Percentiles rank a stretch among this genome's conserved stretches.
Conservation (phyloP, 2,113 vertebrate species). For the Ceratotherium simum region DNA sequence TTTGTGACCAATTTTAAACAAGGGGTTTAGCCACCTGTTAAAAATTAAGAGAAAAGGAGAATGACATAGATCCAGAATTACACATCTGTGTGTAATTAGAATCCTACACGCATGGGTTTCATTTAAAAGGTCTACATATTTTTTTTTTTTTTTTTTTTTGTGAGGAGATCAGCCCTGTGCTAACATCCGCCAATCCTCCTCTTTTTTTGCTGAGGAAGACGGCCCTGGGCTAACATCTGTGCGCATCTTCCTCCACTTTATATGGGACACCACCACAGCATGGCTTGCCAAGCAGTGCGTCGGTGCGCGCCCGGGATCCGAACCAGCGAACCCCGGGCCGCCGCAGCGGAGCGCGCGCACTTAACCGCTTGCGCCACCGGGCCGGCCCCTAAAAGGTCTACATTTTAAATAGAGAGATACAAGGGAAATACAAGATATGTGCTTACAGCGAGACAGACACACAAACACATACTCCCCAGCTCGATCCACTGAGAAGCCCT, state of each 20-base stretch:
- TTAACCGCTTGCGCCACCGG: no score
- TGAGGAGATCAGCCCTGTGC: no score
- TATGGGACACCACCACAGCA: no score
- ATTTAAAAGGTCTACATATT: background rate
- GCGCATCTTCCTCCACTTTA: no score
- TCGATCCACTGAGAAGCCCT: background rate
- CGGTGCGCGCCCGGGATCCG: no score
- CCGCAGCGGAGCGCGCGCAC: no score
- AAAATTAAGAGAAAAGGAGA: background rate
- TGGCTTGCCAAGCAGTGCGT: no score
- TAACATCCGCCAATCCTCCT: no score
- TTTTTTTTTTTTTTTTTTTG: no score
- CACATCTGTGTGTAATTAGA: background rate
- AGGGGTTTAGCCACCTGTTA: slow-evolving; percentile 95
- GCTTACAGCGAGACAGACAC: background rate
- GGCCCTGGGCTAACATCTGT: no score
- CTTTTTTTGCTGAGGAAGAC: no score
- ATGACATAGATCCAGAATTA: background rate
- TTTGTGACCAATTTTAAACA: slow-evolving; percentile 93
- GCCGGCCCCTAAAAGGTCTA: background rate
- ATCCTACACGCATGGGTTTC: accelerated
- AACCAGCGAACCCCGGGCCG: no score
- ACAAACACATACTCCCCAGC: background rate
- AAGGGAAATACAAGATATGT: background rate
- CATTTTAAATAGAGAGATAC: background rate